Percentiles rank a stretch among this genome's conserved stretches.
These are phyloP conservation scores for Cepphus grylle DNA, from an alignment of 2,113 vertebrate genomes.

Conservation along the genomic window DNA sequence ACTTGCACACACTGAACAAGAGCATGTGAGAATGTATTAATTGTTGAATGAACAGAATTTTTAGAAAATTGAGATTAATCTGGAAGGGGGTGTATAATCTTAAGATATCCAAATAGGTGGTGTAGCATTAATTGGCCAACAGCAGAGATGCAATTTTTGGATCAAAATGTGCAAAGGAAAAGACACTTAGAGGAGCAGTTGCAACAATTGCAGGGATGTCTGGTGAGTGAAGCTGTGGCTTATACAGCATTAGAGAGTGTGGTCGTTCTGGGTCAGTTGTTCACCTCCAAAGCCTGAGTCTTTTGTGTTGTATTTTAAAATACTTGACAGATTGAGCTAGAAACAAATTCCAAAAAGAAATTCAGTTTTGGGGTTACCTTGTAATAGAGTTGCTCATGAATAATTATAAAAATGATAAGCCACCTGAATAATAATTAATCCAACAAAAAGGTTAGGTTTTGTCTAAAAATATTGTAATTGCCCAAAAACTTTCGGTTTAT, in stretches of 20 bases:
- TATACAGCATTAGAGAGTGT: neutral
- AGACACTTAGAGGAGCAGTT: neutral
- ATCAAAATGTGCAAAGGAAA: neutral
- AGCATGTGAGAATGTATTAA: neutral
- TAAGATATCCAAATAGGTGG: neutral
- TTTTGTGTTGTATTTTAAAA: neutral
- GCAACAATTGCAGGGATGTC: neutral
- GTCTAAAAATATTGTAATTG: neutral
- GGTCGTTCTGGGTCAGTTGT: rapidly evolving
- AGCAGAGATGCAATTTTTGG: neutral
- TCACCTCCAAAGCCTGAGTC: neutral
- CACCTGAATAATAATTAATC: neutral
- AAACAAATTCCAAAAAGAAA: neutral
- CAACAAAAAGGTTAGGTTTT: neutral
- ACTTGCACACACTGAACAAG: neutral
- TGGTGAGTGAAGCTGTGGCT: neutral
- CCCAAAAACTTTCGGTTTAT: neutral
- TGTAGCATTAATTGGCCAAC: neutral
- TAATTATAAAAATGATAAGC: neutral
- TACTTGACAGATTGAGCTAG: neutral
- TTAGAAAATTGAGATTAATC: neutral
- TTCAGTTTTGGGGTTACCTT: neutral
- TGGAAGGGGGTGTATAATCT: neutral
- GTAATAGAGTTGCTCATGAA: neutral
- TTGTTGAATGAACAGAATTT: neutral